Evolutionary conservation across 2,113 vertebrate genomes (phyloP).

Genomic region (Solea solea): DNA sequence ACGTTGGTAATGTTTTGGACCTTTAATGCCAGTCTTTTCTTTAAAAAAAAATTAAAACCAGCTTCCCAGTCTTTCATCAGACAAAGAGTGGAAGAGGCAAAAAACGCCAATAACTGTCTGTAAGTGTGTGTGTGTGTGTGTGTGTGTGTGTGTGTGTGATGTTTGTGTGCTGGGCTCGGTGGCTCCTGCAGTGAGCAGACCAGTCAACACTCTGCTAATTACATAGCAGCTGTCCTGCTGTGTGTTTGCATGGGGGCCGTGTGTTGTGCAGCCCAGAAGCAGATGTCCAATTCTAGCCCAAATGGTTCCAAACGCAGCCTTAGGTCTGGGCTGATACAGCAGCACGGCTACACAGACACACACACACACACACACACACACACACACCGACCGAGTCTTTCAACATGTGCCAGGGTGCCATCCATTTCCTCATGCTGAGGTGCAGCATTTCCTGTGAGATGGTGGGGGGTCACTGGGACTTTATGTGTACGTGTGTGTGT

Average conservation of each 20-base stretch:
- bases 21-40: not conserved
- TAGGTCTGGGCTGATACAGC: conserved; percentile 64
- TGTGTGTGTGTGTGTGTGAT: conserved; percentile 19
- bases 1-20: not conserved
- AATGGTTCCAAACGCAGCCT: conserved; percentile 74
- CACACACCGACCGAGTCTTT: conserved; percentile 52
- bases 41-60: conserved; percentile 3
- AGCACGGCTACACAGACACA: conserved; percentile 36
- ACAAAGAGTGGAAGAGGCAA: conserved; percentile 10
- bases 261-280: conserved; percentile 73
- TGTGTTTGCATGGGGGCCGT: conserved; percentile 66
- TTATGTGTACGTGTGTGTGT: conserved; percentile 30
- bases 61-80: not conserved
- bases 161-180: conserved; percentile 41
- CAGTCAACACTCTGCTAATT: conserved; percentile 79
- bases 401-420: conserved; percentile 81
- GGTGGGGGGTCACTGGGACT: conserved; percentile 63
- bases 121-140: conserved; percentile 13
- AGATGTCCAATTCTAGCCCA: conserved; percentile 79
- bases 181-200: conserved; percentile 70
- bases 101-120: conserved; percentile 13
- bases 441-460: conserved; percentile 77
- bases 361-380: conserved; percentile 40
- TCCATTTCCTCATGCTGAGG: conserved; percentile 79
- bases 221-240: conserved; percentile 77